Base-by-base conservation (phyloP, 2,113 vertebrate species). In the Raja brachyura region DNA sequence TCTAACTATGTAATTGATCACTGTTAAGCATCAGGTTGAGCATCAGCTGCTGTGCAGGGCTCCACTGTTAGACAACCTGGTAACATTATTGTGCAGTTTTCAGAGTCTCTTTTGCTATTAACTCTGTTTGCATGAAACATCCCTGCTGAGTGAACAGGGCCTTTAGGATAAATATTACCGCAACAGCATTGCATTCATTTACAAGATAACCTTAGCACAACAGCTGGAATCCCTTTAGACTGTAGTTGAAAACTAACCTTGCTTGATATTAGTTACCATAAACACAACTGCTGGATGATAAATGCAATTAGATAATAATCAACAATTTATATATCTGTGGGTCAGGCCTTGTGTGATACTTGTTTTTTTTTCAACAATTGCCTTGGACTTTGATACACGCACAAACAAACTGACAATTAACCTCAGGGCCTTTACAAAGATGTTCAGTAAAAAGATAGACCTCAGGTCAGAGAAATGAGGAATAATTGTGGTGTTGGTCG, bases 101-200 rank as follows among this genome's bases (percentile, higher is more conserved):
- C 68, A 74, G 31, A 73, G 33, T 54, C 20, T 28, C 3, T 73
- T 48, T 92, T 92, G 31, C 68, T 68, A 92, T 68, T 28, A 92
- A 92, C 90, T 73, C 31, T 73, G 66, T 33, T 31, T 74, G 68
- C 16, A 13, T 73, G 66, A 48, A 66, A 92, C 48, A 70, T 54
- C 9, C 88, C 61, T 48, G 66, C 66, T 92, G 90, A 92, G 68
- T 70, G 66, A 92, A 54, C 31, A 92, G 59, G 59, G 22, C 68
- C 90, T 92, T 92, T 13, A 48, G 39, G 22, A 92, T 20, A 22
- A 92, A 92, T 73, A 92, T 92, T 92, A 92, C 63, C 88, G 73
- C 28, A 92, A 73, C 63, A 92, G 31, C 66, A 73, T 73, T 48
- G 90, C 25, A 25, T 70, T 92, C 73, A 48, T 92, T 92, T 92